Evolutionary conservation across 35 echinoderm and acorn worm species (phyloP), one percentile per base, ranked within the genome.

Genomic region (Apostichopus californicus): DNA sequence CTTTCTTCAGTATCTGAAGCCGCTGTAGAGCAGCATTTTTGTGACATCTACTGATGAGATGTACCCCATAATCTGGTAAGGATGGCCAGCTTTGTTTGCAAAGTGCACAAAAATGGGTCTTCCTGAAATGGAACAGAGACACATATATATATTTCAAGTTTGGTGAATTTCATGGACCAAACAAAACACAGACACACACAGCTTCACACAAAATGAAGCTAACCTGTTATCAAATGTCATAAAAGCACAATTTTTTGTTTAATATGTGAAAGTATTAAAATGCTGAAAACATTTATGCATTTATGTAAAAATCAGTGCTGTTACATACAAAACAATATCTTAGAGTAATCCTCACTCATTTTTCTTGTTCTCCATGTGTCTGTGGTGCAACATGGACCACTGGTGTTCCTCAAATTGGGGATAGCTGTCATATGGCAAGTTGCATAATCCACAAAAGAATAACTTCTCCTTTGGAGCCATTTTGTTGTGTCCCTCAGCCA

Each of bases 381-480:
- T 83, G 10, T 83, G 80, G 55, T 83, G 80, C 6, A 83, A 55
- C 80, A 83, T 83, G 1, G 80, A 83, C 80, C 80, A 83, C 9
- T 14, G 80, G 52, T 83, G 80, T 20, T 83, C 80, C 52, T 83
- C 52, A 83, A 55, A 83, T 56, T 83, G 80, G 53, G 80, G 6
- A 83, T 5, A 55, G 53, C 26, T 34, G 53, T 55, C 80, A 83
- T 83, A 83, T 2, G 53, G 80, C 80, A 83, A 53, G n/a, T 83
- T 83, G 52, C 80, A 83, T 55, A 56, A 17, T n/a, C 34, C 55
- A 83, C 80, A 83, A 17, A 17, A 83, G 55, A 5, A 4, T 46
- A 46, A 83, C 9, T 12, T 12, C 55, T 83, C 8, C 25, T 83
- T 83, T 68, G 11, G 11, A 68, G 64, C 11, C 64, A 68, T 68